Base-by-base conservation (phyloP, 2,113 vertebrate genomes). In the Columba livia region DNA sequence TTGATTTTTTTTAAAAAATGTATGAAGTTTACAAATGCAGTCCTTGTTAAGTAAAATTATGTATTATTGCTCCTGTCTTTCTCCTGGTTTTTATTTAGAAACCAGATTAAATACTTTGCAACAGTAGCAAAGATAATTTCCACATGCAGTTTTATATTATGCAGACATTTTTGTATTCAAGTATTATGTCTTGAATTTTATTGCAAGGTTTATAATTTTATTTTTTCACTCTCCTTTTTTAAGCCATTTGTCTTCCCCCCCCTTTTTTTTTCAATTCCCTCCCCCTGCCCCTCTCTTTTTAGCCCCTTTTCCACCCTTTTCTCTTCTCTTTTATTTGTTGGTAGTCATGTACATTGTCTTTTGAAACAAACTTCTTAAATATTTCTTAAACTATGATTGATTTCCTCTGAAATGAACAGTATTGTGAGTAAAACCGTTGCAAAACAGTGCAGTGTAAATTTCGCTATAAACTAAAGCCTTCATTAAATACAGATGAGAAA, bases 401-500 rank as follows among this genome's bases (percentile, higher is more conserved):
- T 91, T 91, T 95, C 31, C 65, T 93, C 40, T 75, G n/a, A 71
- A 89, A 40, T 54, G 56, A 88, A 19, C 8, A 21, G 40, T 77
- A 73, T 25, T 79, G 2, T 56, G 38, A 74, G n/a, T 95, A 90
- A 94, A 91, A 71, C 89, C 36, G 29, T 74, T 79, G 40, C 26
- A 78, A 89, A 79, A 20, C 51, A 75, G 23, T 64, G 28, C 11
- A 64, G 16, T 81, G 47, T 94, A 91, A 96, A 73, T 67, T 82
- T 79, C 38, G 11, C 89, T 91, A 54, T 82, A 84, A 96, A 58
- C 34, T 70, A 84, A 89, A 87, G 78, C 47, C 12, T 60, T 91
- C 72, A 75, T 74, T 96, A 94, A 95, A 38, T 88, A 58, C 34
- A 64, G n/a, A 42, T 85, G 60, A 57, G 80, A 80, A 62, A 62